Base-by-base conservation (phyloP, 2,113 vertebrate species). In the Burhinus bistriatus region DNA sequence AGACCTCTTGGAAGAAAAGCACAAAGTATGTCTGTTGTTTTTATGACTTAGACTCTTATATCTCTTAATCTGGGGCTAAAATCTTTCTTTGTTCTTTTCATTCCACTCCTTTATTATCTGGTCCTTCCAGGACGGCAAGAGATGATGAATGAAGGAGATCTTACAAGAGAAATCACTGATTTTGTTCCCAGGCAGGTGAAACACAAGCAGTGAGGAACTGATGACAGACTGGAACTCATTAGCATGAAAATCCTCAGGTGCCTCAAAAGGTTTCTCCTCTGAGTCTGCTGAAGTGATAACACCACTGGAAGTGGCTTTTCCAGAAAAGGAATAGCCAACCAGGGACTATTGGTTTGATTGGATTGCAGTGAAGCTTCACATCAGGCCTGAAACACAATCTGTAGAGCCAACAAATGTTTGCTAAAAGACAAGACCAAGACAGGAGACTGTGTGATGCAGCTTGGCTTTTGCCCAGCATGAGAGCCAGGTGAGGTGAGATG, bases 341-440 rank as follows among this genome's bases (percentile, higher is more conserved):
- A 68, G 91, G 90, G 91, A 82, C 75, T 75, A 8, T 34, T 81
- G 54, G 49, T 89, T 91, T 96, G 65, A 88, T 88, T 95, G 58
- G 92, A 95, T 79, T 80, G 73, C 87, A 87, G 36, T n/a, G 62
- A 79, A 95, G 77, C 87, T 94, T 95, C 85, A 83, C 62, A 80
- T 81, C 72, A 65, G 49, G 49, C 57, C 91, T 89, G 73, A 91
- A 96, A 83, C 66, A 55, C 29, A 40, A 40, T 68, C 78, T 71
- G 61, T 45, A 57, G 29, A 71, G 70, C 61, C 69, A 85, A 84
- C 18, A 66, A 5, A 68, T 45, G 26, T 61, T 84, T 96, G 23
- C 52, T 69, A 45, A 36, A 62, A 75, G 34, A 44, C 30, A 55
- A 84, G 27, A 78, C 22, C 32, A 20, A n/a, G 57, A 6, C 6